A percentile compares a stretch with the other conserved stretches of the same genome.
phyloP scores from a whole-genome alignment of 2,113 vertebrate genomes.

The Peucedramus taeniatus region DNA sequence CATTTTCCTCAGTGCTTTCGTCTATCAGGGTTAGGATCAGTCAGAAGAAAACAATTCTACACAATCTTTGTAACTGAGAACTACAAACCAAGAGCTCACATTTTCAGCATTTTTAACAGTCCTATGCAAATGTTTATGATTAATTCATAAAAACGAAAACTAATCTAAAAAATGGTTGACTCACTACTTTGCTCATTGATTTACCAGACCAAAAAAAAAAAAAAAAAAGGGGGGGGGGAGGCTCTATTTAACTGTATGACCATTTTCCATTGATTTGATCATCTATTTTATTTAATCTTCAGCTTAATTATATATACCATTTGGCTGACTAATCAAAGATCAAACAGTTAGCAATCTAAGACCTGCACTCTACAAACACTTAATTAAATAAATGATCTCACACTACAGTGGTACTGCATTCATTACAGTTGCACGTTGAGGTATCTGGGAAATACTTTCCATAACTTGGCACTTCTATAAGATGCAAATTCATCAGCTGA shows the following conservation, averaged over 20 bases:
- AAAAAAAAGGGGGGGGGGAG: fast-evolving
- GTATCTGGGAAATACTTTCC: not conserved
- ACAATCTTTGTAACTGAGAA: not conserved
- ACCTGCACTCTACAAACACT: not conserved
- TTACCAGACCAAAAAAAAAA: not conserved
- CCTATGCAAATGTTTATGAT: not conserved
- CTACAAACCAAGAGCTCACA: not conserved
- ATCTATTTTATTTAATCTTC: constrained; percentile 16
- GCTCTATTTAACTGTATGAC: not conserved
- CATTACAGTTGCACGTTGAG: not conserved
- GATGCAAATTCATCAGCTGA: not conserved
- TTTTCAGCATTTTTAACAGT: not conserved
- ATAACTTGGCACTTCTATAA: not conserved
- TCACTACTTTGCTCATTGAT: not conserved
- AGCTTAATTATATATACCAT: not conserved
- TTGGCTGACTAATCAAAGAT: constrained; percentile 46
- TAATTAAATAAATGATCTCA: constrained; percentile 34
- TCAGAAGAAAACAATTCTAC: not conserved
- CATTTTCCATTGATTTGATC: not conserved
- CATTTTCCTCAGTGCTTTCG: not conserved
- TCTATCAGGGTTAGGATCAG: not conserved
- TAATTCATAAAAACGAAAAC: not conserved
- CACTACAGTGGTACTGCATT: not conserved
- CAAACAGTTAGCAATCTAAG: constrained; percentile 27
- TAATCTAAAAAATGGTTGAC: not conserved